Evolutionary conservation across 2,888 invertebrate species (phyloP), one percentile per base, ranked within the genome.

Genomic region (Metalampra italica): DNA sequence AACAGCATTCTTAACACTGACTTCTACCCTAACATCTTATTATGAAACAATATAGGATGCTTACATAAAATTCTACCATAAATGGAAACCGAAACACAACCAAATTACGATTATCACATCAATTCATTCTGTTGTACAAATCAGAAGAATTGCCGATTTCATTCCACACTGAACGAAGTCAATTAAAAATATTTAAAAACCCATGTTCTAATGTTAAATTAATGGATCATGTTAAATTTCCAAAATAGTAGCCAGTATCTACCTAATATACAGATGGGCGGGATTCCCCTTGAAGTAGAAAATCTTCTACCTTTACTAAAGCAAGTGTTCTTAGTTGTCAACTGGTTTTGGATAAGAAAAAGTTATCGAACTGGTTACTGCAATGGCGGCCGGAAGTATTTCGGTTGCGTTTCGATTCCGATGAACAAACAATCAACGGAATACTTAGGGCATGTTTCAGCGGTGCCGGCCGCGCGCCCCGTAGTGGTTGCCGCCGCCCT

Each of bases 391-490:
- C n/a, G n/a, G n/a, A n/a, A n/a, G n/a, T n/a, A 37, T 14, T 7
- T 39, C 39, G 14, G 15, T 39, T 14, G 39, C 13, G 39, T 39
- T 14, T 39, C 39, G 39, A 14, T 39, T 39, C 13, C 13, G 39
- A 14, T n/a, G 7, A 36, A 7, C 36, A 11, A 36, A 7, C 36
- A 22, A 22, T 34, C 11, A 34, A 34, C 34, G 2, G 34, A 22
- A 22, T 22, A 22, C 22, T 22, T 11, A 34, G 34, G n/a, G n/a
- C n/a, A 34, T 8, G 13, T 7, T 14, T 32, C 86, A 78, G 68
- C 91, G 80, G 53, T 89, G 77, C 39, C 91, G 59, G 44, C 82
- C 74, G 64, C 90, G 68, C 1, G n/a, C 39, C 43, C 66, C 64
- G 76, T 80, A 80, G 56, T 81, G 78, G 60, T 69, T 75, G 5